Conservation (phyloP, 2,888 invertebrate species). For the Trissoscelio sp. region DNA sequence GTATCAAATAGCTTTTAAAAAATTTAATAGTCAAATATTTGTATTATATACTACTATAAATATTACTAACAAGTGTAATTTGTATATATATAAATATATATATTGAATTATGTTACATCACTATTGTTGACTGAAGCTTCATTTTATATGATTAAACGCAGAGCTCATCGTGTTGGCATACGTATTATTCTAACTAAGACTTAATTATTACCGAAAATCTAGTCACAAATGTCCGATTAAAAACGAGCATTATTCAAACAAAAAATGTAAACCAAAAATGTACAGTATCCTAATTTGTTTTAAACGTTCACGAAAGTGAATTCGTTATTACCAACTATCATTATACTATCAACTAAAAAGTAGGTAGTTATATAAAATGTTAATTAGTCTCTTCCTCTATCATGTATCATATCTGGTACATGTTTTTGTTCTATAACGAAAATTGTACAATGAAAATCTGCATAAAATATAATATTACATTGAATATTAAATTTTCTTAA, state of each 20-base stretch:
- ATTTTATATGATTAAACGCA: slow-evolving; percentile 42
- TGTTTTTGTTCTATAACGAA: slow-evolving; percentile 20
- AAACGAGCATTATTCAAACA: neutral
- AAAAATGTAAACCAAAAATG: neutral
- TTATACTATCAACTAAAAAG: slow-evolving; percentile 40
- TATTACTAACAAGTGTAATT: neutral
- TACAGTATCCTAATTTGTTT: neutral
- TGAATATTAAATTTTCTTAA: too few species aligned
- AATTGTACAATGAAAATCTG: slow-evolving; percentile 21
- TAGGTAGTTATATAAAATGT: slow-evolving; percentile 47
- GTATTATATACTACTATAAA: neutral
- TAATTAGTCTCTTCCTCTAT: slow-evolving; percentile 47
- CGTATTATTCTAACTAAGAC: slow-evolving; percentile 38
- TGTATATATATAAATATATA: slow-evolving; percentile 8
- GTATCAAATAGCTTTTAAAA: neutral
- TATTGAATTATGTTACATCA: neutral
- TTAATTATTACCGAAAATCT: slow-evolving; percentile 46
- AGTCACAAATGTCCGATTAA: slow-evolving; percentile 35
- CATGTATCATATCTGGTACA: slow-evolving; percentile 23
- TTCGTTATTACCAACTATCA: too few species aligned
- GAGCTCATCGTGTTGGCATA: slow-evolving; percentile 8
- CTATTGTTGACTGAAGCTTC: slow-evolving; percentile 37
- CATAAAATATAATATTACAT: neutral
- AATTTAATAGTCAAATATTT: slow-evolving; percentile 2
- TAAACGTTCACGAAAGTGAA: too few species aligned